Evolutionary conservation across 2,797 vertebrate genomes (phyloP), one percentile per base, ranked within the genome.

Genomic region (Crocidura indochinensis): DNA sequence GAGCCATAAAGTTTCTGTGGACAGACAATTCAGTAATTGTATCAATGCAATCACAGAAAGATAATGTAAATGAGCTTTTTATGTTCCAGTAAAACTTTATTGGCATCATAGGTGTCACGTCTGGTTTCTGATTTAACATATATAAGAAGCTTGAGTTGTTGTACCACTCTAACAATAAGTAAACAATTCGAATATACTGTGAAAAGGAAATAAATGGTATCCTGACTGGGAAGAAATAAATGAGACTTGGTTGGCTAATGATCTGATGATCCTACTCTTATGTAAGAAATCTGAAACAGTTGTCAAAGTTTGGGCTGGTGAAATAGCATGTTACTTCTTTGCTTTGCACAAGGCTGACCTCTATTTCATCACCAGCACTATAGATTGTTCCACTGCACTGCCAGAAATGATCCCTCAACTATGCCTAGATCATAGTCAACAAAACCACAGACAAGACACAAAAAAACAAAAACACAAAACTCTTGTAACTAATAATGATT

Each of bases 151-250:
- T 10, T 22, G 76, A 64, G 15, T 47, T 38, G 15, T 47, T 38
- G n/a, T 6, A 24, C 10, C 49, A 64, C 17, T 10, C 19, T n/a
- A 26, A 1, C 8, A 84, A 46, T 29, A 71, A 49, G 20, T 56
- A 56, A 3, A 56, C 2, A 56, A 11, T 56, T 47, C 19, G 20
- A 29, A 65, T 71, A 27, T 47, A 56, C 47, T 20, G 69, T 69
- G 9, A 73, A 73, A 76, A 77, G 64, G 47, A 92, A 87, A 87
- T 44, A 46, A 87, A 76, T 71, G 10, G 2, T 20, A 77, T 22
- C 60, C 1, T 76, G 29, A 44, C 38, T 64, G 31, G 26, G 10
- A 72, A 71, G 79, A 44, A 65, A 75, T 19, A 80, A 53, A 71
- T 49, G 27, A 81, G 56, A n/a, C 22, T 51, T 91, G 3, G 10